Conservation (phyloP, 1,140 invertebrate species). For the Bicyclus anynana region DNA sequence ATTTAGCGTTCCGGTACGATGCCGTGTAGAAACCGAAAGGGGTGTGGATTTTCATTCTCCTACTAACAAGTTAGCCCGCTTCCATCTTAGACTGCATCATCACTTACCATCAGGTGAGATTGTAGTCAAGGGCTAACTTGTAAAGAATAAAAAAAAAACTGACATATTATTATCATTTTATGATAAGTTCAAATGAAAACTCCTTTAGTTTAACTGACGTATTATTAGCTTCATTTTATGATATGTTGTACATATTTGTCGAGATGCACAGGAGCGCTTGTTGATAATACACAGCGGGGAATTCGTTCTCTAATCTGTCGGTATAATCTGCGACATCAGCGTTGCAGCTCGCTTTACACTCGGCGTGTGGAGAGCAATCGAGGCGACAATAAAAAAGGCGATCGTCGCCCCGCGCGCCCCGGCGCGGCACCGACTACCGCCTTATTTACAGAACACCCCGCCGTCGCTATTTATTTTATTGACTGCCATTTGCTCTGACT, state of each 20-base stretch:
- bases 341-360: slow-evolving; percentile 52
- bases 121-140: too few species aligned
- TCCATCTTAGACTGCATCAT: too few species aligned
- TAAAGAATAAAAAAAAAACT: too few species aligned
- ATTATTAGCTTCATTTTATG: too few species aligned
- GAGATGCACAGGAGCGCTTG: slow-evolving; percentile 13
- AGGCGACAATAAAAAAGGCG: slow-evolving; percentile 75
- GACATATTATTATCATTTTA: too few species aligned
- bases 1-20: too few species aligned
- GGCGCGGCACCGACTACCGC: slow-evolving; percentile 42
- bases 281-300: slow-evolving; percentile 47
- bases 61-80: too few species aligned
- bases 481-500: slow-evolving; percentile 74
- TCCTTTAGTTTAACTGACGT: too few species aligned
- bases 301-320: slow-evolving; percentile 62
- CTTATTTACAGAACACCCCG: slow-evolving; percentile 77
- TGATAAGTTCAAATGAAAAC: too few species aligned
- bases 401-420: slow-evolving; percentile 65
- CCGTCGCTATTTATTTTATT: slow-evolving; percentile 77
- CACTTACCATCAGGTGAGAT: too few species aligned
- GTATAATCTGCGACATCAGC: slow-evolving; percentile 66
- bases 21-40: too few species aligned
- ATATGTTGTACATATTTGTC: slow-evolving; percentile 2
- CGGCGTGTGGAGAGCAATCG: slow-evolving; percentile 73
- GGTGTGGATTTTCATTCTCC: too few species aligned